Conservation (phyloP, 2,797 vertebrate genomes). For the Zenarchopterus dispar region DNA sequence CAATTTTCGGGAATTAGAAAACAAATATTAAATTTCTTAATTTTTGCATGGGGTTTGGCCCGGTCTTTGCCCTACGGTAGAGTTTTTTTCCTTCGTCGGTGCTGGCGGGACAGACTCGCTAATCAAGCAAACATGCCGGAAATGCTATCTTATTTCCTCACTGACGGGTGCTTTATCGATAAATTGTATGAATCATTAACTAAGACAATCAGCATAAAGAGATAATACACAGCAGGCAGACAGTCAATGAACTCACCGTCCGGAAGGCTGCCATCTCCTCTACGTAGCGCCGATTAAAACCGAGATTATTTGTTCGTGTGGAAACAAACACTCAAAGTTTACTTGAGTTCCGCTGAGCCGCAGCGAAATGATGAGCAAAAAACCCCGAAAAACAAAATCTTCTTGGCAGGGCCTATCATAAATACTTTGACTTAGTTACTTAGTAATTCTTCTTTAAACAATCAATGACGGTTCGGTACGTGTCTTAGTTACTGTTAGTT, state of each 20-base stretch:
- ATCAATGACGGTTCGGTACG: background rate
- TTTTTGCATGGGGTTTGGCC: constrained; percentile 1
- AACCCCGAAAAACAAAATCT: too few species aligned
- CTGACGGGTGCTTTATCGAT: background rate
- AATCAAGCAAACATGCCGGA: too few species aligned
- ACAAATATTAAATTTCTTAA: accelerated
- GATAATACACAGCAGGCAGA: constrained; percentile 14
- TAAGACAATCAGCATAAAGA: background rate
- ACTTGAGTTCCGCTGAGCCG: constrained; percentile 67
- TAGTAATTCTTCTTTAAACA: background rate
- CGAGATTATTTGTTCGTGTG: constrained; percentile 43
- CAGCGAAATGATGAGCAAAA: background rate
- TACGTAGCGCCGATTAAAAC: constrained; percentile 33
- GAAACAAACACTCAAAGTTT: constrained; percentile 37
- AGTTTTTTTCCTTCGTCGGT: background rate
- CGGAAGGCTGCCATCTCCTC: constrained; percentile 81
- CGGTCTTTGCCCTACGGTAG: background rate
- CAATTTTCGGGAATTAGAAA: background rate
- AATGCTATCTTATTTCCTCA: background rate
- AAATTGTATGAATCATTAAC: constrained; percentile 60
- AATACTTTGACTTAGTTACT: background rate
- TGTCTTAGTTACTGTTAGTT: background rate
- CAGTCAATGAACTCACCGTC: constrained; percentile 76
- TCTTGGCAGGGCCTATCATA: background rate
- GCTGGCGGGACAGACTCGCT: constrained; percentile 9